Percentiles rank a stretch among this genome's conserved stretches.
These are phyloP conservation scores for Strigops habroptila DNA, from an alignment of 2,113 vertebrate genomes.

Conservation along the genomic window DNA sequence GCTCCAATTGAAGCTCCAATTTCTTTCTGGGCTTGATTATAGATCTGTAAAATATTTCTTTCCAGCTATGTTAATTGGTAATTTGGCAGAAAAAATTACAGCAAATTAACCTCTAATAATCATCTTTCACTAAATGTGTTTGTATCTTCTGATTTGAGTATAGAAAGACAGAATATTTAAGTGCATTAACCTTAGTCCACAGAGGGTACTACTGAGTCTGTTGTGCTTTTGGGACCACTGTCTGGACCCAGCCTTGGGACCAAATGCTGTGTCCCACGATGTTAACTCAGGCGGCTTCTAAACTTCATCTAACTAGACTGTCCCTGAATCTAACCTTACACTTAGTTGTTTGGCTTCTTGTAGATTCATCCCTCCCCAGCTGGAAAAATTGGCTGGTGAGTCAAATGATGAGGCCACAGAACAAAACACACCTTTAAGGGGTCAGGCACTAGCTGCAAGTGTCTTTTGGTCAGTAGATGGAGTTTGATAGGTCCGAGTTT, in stretches of 20 bases:
- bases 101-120: slow-evolving; percentile 49
- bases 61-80: slow-evolving; percentile 46
- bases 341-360: neutral
- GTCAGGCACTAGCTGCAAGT: neutral
- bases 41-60: slow-evolving; percentile 55
- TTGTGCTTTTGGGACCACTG: neutral
- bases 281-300: neutral
- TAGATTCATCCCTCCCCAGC: neutral
- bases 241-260: neutral
- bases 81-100: slow-evolving; percentile 44
- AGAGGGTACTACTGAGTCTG: neutral
- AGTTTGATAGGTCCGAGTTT: neutral
- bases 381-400: neutral
- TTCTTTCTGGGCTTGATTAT: slow-evolving; percentile 44
- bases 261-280: neutral
- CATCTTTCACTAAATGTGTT: neutral
- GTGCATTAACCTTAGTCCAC: neutral
- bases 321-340: neutral
- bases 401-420: neutral
- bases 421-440: neutral
- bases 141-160: neutral
- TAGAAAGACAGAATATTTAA: neutral
- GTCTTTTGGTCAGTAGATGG: neutral
- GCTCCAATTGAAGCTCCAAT: neutral
- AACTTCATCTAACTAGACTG: neutral